phyloP scores from a whole-genome alignment of 1,140 invertebrate genomes.

The Calliopsis andreniformis region DNA sequence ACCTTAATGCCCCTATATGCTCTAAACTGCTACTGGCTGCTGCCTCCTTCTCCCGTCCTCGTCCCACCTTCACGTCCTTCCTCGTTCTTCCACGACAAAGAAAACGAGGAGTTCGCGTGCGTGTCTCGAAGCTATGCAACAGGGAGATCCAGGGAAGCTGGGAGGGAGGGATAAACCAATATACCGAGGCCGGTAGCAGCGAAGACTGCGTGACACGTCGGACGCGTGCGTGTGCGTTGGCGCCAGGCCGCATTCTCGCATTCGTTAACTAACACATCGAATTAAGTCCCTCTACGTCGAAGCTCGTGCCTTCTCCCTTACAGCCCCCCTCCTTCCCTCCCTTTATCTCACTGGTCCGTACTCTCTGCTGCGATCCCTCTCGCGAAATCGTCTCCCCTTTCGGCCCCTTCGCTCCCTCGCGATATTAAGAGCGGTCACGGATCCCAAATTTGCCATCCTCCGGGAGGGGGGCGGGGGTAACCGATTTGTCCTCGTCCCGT shows the following conservation, averaged over 20 bases:
- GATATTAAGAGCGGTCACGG: conserved; percentile 66
- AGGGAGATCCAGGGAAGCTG: conserved; percentile 53
- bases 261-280: conserved; percentile 74
- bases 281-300: conserved; percentile 44
- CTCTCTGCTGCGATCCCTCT: too few species aligned
- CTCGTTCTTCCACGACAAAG: conserved; percentile 53
- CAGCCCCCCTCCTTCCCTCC: neutral
- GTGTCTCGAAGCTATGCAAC: conserved; percentile 63
- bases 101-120: conserved; percentile 65
- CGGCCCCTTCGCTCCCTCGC: conserved; percentile 13
- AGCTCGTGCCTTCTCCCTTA: conserved; percentile 54
- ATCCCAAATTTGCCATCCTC: conserved; percentile 60
- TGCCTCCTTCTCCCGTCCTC: conserved; percentile 40
- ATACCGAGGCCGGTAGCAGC: conserved; percentile 35
- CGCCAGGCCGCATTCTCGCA: conserved; percentile 80
- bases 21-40: conserved; percentile 53
- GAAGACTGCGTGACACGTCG: conserved; percentile 63
- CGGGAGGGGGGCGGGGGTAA: conserved; percentile 28
- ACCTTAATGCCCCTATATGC: conserved; percentile 54
- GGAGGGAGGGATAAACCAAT: conserved; percentile 58
- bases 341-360: too few species aligned
- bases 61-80: conserved; percentile 40
- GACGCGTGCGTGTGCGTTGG: conserved; percentile 72
- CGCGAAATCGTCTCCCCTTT: too few species aligned
- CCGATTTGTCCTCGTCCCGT: conserved; percentile 63